Percentiles rank a stretch among this genome's conserved stretches.
Conservation (phyloP, 2,113 vertebrate species). For the Forbesichthys papilliferus region DNA sequence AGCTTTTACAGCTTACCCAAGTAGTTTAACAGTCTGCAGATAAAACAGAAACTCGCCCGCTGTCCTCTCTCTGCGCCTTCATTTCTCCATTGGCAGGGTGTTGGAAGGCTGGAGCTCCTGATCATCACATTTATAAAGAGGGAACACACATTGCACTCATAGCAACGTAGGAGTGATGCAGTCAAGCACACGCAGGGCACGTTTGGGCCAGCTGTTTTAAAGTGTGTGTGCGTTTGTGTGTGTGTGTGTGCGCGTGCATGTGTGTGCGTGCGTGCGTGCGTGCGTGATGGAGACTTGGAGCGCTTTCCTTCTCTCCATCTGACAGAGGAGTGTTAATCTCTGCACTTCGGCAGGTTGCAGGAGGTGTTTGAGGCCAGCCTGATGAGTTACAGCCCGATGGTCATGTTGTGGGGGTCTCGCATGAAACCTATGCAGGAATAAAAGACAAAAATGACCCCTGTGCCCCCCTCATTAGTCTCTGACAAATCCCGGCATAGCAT, state of each 20-base stretch:
- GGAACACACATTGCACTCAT: not conserved
- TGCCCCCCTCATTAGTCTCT: constrained; percentile 14
- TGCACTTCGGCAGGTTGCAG: constrained; percentile 18
- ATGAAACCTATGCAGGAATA: constrained; percentile 21
- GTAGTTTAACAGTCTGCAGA: constrained; percentile 43
- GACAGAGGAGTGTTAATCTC: constrained; percentile 49
- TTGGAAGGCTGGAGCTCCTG: constrained; percentile 20
- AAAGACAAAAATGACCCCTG: constrained; percentile 6
- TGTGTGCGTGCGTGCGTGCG: too few species aligned
- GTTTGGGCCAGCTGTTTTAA: constrained; percentile 54
- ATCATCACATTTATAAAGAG: constrained; percentile 32
- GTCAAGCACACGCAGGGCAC: constrained; percentile 21
- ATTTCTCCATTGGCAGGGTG: constrained; percentile 4
- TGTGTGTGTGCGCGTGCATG: constrained; percentile 9
- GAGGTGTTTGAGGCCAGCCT: constrained; percentile 7
- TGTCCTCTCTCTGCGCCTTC: constrained; percentile 21
- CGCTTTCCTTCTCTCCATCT: constrained; percentile 24
- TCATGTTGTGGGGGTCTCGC: constrained; percentile 13
- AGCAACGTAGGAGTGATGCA: constrained; percentile 23
- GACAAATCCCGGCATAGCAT: not conserved
- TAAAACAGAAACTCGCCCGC: constrained; percentile 39
- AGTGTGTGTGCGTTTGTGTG: constrained; percentile 4
- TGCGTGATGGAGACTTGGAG: not conserved
- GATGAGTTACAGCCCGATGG: constrained; percentile 28
- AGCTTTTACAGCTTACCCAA: constrained; percentile 48